These are phyloP conservation scores for Caenorhabditis sinica DNA, from an alignment of 2,888 invertebrate species.

Conservation along the genomic window DNA sequence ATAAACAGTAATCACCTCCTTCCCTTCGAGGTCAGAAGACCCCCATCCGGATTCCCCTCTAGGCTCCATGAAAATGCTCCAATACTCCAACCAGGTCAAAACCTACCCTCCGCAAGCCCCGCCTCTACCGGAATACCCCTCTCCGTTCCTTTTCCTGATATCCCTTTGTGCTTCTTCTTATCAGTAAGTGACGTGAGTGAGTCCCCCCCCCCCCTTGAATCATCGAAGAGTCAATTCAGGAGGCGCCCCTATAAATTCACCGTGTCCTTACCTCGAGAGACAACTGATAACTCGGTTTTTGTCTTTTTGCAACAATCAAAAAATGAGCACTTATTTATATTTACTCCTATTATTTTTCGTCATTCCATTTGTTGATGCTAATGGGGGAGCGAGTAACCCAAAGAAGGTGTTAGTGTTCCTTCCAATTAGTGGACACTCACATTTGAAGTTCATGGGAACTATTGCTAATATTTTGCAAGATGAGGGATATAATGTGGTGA, in stretches of 20 bases:
- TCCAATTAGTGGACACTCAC: constrained; percentile 49
- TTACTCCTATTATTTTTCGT: constrained; percentile 39
- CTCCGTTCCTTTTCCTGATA: constrained; percentile 9
- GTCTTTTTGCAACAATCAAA: constrained; percentile 20
- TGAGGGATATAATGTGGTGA: constrained; percentile 59
- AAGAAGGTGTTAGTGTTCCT: constrained; percentile 53
- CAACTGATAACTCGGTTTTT: constrained; percentile 26
- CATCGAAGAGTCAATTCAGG: constrained; percentile 37
- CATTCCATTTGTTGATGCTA: constrained; percentile 4
- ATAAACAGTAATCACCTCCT: constrained; percentile 11
- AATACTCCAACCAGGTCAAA: not conserved
- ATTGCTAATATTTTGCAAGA: constrained; percentile 57
- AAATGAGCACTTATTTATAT: constrained; percentile 43
- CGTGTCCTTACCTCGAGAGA: constrained; percentile 9
- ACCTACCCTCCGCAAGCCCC: not conserved
- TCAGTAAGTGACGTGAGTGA: constrained; percentile 44
- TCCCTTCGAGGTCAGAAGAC: not conserved
- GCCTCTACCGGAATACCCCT: constrained; percentile 20
- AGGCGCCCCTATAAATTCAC: constrained; percentile 58
- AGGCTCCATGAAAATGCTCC: constrained; percentile 7
- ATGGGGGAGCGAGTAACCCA: constrained; percentile 6
- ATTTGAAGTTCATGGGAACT: constrained; percentile 54
- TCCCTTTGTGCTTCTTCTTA: constrained; percentile 26
- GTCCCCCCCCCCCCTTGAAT: constrained; percentile 33
- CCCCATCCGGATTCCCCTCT: not conserved